Conservation (phyloP, 2,888 invertebrate genomes). For the Eilema depressum region DNA sequence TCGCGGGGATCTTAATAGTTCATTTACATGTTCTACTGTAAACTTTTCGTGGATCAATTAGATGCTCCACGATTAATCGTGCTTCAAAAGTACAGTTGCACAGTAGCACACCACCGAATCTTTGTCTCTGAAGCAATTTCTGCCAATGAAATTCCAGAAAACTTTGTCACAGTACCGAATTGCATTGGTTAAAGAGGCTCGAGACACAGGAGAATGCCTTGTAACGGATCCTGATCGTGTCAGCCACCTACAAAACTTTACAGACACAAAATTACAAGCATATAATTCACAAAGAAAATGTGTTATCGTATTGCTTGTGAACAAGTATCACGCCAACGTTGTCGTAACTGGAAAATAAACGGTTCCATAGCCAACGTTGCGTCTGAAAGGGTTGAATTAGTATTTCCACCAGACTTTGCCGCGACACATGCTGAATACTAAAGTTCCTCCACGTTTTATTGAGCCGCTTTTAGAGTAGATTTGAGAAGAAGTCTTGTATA, state of each 20-base stretch:
- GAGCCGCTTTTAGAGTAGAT: slow-evolving; percentile 39
- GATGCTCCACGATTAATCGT: no score
- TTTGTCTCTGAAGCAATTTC: no score
- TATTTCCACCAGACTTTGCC: slow-evolving; percentile 50
- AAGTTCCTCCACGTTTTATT: slow-evolving; percentile 49
- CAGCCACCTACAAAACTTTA: not conserved
- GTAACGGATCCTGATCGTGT: not conserved
- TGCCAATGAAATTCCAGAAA: not conserved
- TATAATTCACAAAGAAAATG: slow-evolving; percentile 9
- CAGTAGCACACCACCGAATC: no score
- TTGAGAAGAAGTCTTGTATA: slow-evolving; percentile 40
- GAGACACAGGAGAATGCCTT: not conserved
- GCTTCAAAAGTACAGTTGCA: no score
- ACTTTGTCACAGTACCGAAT: not conserved
- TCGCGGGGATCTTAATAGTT: no score
- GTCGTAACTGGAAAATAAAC: slow-evolving; percentile 45
- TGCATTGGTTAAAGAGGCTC: not conserved
- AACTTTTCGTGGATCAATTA: no score
- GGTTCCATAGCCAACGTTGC: slow-evolving; percentile 41
- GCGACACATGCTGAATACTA: slow-evolving; percentile 49
- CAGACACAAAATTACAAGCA: not conserved
- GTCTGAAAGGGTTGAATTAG: slow-evolving; percentile 49
- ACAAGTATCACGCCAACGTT: slow-evolving; percentile 35
- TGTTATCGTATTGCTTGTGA: slow-evolving; percentile 26
- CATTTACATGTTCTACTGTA: no score